Conservation (phyloP, 2,888 invertebrate species). For the Mactromeris polynyma region DNA sequence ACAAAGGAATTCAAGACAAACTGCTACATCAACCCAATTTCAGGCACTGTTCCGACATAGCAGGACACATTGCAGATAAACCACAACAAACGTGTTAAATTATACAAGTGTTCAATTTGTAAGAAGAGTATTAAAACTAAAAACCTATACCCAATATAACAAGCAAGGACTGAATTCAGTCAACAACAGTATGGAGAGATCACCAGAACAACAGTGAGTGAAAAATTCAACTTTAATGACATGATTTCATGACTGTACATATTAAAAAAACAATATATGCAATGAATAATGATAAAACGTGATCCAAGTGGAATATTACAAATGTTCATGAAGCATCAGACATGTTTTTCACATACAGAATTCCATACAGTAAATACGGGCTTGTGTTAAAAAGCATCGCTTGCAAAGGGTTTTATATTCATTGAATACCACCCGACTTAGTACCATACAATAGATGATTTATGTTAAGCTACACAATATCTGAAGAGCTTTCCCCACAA, state of each 20-base stretch:
- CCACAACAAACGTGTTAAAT: no score
- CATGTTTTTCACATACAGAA: background rate
- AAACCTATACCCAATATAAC: no score
- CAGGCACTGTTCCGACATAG: no score
- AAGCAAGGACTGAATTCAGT: no score
- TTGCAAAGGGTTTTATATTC: background rate
- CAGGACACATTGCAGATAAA: no score
- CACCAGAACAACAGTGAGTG: background rate
- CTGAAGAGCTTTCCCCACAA: background rate
- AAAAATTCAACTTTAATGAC: constrained; percentile 40
- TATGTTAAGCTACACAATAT: background rate
- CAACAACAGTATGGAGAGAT: no score
- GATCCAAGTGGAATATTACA: constrained; percentile 10
- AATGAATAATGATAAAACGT: constrained; percentile 20
- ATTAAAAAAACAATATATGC: constrained; percentile 8
- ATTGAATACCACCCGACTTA: background rate
- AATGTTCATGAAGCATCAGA: background rate
- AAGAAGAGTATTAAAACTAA: no score
- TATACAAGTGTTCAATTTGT: no score
- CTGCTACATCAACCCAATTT: no score
- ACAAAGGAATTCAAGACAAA: no score
- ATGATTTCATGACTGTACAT: constrained; percentile 29
- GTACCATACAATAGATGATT: background rate
- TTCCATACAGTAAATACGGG: background rate
- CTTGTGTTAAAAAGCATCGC: background rate